Conservation (phyloP, 1,140 invertebrate genomes). For the Trachymyrmex cornetzi region DNA sequence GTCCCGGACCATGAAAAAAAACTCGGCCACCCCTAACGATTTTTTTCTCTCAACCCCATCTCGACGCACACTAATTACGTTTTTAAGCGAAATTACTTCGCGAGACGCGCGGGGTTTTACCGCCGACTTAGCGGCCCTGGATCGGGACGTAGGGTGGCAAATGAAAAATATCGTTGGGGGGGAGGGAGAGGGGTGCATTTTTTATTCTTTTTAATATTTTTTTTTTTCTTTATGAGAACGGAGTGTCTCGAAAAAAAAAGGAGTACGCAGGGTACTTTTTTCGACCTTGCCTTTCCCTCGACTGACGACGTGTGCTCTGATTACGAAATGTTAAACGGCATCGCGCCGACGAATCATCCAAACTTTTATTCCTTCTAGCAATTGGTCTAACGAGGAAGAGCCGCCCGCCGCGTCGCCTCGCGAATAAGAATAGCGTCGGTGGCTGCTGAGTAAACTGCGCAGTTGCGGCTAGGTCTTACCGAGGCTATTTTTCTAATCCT, state of each 20-base stretch:
- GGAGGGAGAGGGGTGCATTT: constrained; percentile 35
- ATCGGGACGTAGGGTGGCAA: constrained; percentile 58
- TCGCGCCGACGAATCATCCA: constrained; percentile 65
- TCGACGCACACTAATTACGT: constrained; percentile 85
- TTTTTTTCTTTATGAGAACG: constrained; percentile 59
- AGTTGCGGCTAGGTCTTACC: not conserved
- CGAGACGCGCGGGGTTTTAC: constrained; percentile 40
- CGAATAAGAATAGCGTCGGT: not conserved
- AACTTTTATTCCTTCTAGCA: constrained; percentile 74
- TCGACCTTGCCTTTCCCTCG: constrained; percentile 27
- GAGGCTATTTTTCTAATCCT: constrained; percentile 59
- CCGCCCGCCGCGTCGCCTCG: not conserved
- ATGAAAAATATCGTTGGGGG: constrained; percentile 76
- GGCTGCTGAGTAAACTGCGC: not conserved
- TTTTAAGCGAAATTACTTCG: constrained; percentile 84
- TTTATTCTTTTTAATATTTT: not conserved
- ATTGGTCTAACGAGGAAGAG: constrained; percentile 60
- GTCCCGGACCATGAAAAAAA: constrained; percentile 77
- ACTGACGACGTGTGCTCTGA: constrained; percentile 58
- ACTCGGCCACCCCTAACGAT: constrained; percentile 82
- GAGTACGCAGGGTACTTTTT: constrained; percentile 2
- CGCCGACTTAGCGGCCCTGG: constrained; percentile 60
- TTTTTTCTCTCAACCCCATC: constrained; percentile 85
- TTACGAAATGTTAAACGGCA: constrained; percentile 79
- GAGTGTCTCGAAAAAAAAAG: constrained; percentile 58